A percentile compares a stretch with the other conserved stretches of the same genome.
These are phyloP conservation scores for Equus quagga DNA, from an alignment of 2,113 vertebrate species.

Conservation along the genomic window DNA sequence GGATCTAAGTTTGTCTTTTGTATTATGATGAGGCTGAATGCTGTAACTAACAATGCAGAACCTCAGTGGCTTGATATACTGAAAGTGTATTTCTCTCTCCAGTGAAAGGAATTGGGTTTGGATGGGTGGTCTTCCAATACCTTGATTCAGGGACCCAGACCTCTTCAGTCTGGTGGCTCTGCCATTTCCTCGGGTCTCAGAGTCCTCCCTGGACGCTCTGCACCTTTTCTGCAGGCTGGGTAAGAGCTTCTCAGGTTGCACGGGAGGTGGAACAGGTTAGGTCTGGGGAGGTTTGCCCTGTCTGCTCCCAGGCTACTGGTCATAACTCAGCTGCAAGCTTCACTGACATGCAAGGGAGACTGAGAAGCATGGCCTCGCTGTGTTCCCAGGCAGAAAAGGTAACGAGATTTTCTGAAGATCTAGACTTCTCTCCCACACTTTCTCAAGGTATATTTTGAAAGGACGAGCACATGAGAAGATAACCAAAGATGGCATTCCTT, in stretches of 20 bases:
- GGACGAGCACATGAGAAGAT: neutral
- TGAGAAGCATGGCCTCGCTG: neutral
- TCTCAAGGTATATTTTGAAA: neutral
- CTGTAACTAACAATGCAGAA: neutral
- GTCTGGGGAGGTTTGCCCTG: neutral
- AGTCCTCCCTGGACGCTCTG: neutral
- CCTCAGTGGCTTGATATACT: neutral
- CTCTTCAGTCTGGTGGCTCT: neutral
- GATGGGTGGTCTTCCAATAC: neutral
- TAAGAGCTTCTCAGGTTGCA: no score
- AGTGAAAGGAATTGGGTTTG: neutral
- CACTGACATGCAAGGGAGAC: neutral
- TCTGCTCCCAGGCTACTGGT: neutral
- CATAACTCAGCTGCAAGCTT: neutral
- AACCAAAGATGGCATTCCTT: neutral
- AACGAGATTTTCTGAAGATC: neutral
- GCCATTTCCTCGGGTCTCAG: neutral
- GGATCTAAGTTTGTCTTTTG: neutral
- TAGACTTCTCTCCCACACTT: neutral
- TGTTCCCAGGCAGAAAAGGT: conserved; percentile 6
- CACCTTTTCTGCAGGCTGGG: neutral
- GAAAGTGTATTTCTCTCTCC: neutral
- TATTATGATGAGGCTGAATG: neutral
- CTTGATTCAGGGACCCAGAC: neutral
- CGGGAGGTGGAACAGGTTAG: fast-evolving